Evolutionary conservation across 2,797 vertebrate genomes (phyloP).

Genomic region (Clarias pachynema): DNA sequence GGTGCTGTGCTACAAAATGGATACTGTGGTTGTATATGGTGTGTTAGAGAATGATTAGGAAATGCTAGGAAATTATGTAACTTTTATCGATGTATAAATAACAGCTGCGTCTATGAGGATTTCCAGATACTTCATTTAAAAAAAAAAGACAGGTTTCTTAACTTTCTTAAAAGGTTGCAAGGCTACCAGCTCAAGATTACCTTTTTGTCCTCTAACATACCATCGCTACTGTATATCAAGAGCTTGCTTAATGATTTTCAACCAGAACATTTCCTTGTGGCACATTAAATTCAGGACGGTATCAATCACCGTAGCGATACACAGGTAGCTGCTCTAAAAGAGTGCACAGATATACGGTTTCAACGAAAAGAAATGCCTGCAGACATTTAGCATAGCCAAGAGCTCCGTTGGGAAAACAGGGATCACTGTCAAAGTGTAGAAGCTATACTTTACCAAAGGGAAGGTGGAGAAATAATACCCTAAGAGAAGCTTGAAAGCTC

Average conservation of each 20-base stretch:
- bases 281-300: background rate
- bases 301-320: background rate
- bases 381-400: slow-evolving; percentile 38
- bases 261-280: background rate
- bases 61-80: background rate
- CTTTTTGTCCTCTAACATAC: too few species aligned
- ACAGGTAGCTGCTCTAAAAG: background rate
- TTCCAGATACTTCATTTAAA: background rate
- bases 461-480: slow-evolving; percentile 23
- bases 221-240: background rate
- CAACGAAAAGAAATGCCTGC: slow-evolving; percentile 30
- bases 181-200: background rate
- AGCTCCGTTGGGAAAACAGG: slow-evolving; percentile 16
- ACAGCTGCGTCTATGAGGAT: background rate
- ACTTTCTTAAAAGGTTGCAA: background rate
- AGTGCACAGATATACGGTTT: slow-evolving; percentile 23
- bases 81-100: slow-evolving; percentile 6
- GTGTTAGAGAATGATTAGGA: background rate
- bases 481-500: slow-evolving; percentile 20
- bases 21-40: background rate
- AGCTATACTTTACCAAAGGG: slow-evolving; percentile 29
- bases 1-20: background rate
- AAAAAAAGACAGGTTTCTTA: background rate
- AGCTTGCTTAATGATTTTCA: background rate
- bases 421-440: slow-evolving; percentile 12